Evolutionary conservation across 1,140 invertebrate genomes (phyloP).

Genomic region (Eupristina koningsbergeri): DNA sequence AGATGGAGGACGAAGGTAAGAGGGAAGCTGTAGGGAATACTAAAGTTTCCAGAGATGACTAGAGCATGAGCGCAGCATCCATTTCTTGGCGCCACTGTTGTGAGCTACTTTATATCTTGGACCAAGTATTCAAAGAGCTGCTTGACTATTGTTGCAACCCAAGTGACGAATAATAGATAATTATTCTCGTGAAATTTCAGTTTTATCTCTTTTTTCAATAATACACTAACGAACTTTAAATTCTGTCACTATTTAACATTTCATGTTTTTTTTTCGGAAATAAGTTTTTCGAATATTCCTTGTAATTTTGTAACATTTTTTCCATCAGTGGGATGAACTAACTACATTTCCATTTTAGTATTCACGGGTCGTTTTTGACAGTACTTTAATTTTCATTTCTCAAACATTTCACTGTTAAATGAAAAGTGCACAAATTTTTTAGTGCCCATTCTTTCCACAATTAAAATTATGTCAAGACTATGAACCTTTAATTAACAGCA

Average conservation of each 20-base stretch:
- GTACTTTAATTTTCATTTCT: neutral
- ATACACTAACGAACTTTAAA: neutral
- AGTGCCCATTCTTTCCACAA: neutral
- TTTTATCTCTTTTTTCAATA: neutral
- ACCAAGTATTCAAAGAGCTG: neutral
- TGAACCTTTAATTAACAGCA: too few species aligned
- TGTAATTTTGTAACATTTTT: neutral
- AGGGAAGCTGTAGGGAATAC: neutral
- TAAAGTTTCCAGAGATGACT: slow-evolving; percentile 15
- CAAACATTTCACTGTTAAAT: neutral
- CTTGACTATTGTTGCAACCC: slow-evolving; percentile 5
- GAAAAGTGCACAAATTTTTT: neutral
- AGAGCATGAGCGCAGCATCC: slow-evolving; percentile 1
- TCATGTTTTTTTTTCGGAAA: neutral
- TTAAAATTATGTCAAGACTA: too few species aligned
- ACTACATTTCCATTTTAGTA: neutral
- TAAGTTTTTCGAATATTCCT: neutral
- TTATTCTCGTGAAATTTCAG: neutral
- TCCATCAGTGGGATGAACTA: neutral
- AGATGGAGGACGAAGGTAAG: neutral
- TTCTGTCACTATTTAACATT: neutral
- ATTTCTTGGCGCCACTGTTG: slow-evolving; percentile 20
- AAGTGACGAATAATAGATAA: neutral
- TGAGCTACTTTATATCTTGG: neutral
- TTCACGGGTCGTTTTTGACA: neutral